These are phyloP conservation scores for Falco peregrinus DNA, from an alignment of 2,797 vertebrate genomes.

Conservation along the genomic window DNA sequence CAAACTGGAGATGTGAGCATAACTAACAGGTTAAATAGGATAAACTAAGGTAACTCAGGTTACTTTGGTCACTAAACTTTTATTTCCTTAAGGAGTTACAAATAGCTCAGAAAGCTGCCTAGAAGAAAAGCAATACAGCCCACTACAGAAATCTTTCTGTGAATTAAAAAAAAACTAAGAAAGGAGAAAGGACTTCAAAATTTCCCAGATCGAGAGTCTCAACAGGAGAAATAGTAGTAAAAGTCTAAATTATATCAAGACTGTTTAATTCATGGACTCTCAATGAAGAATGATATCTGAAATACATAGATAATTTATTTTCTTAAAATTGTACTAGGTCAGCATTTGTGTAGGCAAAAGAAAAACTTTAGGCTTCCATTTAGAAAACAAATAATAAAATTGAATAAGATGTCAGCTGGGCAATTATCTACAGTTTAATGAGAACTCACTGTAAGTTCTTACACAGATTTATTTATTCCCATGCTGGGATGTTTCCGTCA, in stretches of 20 bases:
- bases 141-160: neutral
- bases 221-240: neutral
- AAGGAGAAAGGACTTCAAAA: neutral
- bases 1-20: neutral
- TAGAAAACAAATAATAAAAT: neutral
- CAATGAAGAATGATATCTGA: neutral
- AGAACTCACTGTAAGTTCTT: neutral
- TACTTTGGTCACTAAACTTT: neutral
- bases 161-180: neutral
- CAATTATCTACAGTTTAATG: neutral
- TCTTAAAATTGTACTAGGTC: neutral
- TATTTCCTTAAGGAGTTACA: neutral
- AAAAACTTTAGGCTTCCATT: neutral
- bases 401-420: neutral
- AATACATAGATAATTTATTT: neutral
- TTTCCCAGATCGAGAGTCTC: neutral
- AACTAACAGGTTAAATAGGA: neutral
- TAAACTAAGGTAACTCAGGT: neutral
- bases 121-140: neutral
- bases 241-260: neutral
- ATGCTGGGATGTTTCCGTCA: neutral
- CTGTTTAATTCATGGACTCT: neutral
- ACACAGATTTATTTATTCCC: neutral
- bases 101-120: neutral
- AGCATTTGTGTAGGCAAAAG: neutral